These are phyloP conservation scores for Fundulus diaphanus DNA, from an alignment of 2,797 vertebrate species.

Conservation along the genomic window DNA sequence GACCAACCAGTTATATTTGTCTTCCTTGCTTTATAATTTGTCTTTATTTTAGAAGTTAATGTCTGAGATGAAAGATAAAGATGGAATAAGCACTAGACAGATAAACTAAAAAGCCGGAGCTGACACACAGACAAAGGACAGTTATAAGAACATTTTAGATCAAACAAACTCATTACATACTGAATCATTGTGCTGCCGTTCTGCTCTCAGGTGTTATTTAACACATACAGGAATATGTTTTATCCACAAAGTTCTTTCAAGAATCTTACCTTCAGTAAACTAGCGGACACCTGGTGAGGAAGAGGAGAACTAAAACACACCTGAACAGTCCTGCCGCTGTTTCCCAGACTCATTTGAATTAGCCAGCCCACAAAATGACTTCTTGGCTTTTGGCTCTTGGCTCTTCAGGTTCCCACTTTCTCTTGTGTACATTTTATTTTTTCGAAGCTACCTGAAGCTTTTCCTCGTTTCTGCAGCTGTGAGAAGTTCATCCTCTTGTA, in stretches of 20 bases:
- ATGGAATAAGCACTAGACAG: neutral
- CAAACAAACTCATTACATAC: neutral
- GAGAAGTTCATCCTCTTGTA: neutral
- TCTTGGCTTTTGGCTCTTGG: neutral
- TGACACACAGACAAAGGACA: neutral
- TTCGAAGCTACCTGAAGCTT: neutral
- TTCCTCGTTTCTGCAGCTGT: neutral
- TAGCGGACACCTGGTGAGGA: neutral
- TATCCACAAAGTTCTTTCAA: neutral
- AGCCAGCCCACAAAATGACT: neutral
- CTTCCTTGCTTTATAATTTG: neutral
- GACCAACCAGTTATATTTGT: neutral
- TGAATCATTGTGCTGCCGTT: neutral
- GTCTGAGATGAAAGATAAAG: neutral
- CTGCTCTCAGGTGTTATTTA: neutral
- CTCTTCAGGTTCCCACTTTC: neutral
- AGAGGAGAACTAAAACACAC: neutral
- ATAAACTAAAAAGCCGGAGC: neutral
- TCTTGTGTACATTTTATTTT: neutral
- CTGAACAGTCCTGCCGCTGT: neutral
- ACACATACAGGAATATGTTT: neutral
- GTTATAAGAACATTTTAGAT: neutral
- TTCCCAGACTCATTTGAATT: constrained; percentile 7
- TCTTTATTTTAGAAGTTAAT: neutral
- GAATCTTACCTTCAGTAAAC: constrained; percentile 5